Evolutionary conservation across 1,140 invertebrate species (phyloP), one percentile per base, ranked within the genome.

Genomic region (Chlorops oryzae): DNA sequence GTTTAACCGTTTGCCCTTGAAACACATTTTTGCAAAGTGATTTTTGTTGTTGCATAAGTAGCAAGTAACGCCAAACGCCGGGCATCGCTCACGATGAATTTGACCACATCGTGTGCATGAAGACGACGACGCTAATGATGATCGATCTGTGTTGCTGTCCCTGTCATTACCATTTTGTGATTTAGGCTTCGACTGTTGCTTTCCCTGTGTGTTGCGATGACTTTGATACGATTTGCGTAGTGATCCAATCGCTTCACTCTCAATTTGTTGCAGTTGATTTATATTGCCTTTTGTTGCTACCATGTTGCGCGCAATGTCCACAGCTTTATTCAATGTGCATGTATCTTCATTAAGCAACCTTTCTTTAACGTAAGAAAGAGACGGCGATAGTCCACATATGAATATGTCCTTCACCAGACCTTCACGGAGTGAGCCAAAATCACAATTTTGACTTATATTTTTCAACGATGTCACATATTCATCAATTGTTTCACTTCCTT

Each of bases 11-110:
- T 23, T 51, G 22, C 54, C 47, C 5, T 44, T 15, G 13, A 34
- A 50, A 48, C 59, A 59, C 27, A 51, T 40, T 18, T 37, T 47
- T 23, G 58, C 53, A 50, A 56, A 58, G 35, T 59, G 60, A 44
- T 56, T 52, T 7, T 20, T 42, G 42, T 45, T 56, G 15, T 50
- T 50, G 43, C 58, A 60, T 32, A 50, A 51, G 12, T 34, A 28
- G 46, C 58, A 62, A 9, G 27, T 51, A 43, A 50, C 55, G 9
- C 50, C 49, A 38, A 48, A 40, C 13, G 56, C 57, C 25, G 55
- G 57, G 45, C 59, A 61, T 34, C 54, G 49, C 18, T 50, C 40
- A 13, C 22, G 24, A 35, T 45, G 40, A 6, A 42, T 27, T 55
- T 46, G n/a, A 4, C 43, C 50, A 47, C 50, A 52, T 21, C 40